Percentiles rank a stretch among this genome's conserved stretches.
Evolutionary conservation across 35 echinoderm and acorn worm genomes (phyloP).

Genomic region (Amphiura filiformis): DNA sequence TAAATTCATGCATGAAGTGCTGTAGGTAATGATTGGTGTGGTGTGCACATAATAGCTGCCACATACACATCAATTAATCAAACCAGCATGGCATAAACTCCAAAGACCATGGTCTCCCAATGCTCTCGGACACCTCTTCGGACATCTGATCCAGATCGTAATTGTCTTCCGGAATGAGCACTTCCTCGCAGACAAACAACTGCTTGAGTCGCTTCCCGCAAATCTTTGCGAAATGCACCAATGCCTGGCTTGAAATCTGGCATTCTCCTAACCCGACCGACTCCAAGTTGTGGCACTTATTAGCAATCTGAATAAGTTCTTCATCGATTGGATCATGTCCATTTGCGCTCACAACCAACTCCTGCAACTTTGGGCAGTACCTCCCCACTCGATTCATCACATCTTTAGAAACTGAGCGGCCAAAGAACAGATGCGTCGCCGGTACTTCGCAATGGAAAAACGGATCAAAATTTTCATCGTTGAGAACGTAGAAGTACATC

Average conservation of each 20-base stretch:
- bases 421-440: conserved; percentile 77
- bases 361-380: conserved; percentile 63
- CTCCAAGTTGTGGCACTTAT: conserved; percentile 46
- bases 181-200: conserved; percentile 72
- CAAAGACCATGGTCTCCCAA: conserved; percentile 63
- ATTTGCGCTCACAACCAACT: conserved; percentile 77
- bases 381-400: conserved; percentile 47
- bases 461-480: conserved; percentile 49
- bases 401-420: conserved; percentile 61
- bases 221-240: conserved; percentile 62
- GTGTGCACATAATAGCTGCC: no score
- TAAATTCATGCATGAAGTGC: no score
- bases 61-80: conserved; percentile 21
- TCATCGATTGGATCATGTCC: conserved; percentile 55
- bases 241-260: conserved; percentile 56
- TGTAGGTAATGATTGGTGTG: no score
- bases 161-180: conserved; percentile 60
- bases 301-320: conserved; percentile 67
- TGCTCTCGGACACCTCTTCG: conserved; percentile 38
- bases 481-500: conserved; percentile 70
- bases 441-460: conserved; percentile 67
- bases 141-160: conserved; percentile 50
- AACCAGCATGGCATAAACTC: conserved; percentile 73
- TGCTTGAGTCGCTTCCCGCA: conserved; percentile 57
- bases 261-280: conserved; percentile 76